Evolutionary conservation across 2,888 invertebrate genomes (phyloP).

Genomic region (Nymphalis polychloros): DNA sequence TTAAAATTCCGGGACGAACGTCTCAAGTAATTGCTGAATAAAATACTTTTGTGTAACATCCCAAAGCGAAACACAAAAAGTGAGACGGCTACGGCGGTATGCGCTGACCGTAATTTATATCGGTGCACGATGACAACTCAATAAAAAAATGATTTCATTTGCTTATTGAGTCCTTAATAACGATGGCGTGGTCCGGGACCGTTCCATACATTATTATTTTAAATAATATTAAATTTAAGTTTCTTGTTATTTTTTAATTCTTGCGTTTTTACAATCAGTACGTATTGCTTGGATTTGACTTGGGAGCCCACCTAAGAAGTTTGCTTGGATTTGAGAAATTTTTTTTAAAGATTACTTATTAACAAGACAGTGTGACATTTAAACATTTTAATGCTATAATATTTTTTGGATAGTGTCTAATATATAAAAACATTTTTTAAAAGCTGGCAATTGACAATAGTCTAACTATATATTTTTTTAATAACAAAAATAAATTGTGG

Average conservation of each 20-base stretch:
- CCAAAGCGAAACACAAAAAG: constrained; percentile 76
- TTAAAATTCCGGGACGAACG: constrained; percentile 77
- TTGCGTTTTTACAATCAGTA: constrained; percentile 42
- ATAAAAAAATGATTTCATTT: constrained; percentile 82
- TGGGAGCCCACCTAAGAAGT: constrained; percentile 69
- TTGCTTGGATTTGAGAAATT: background rate
- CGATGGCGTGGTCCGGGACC: constrained; percentile 64
- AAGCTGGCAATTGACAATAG: no score
- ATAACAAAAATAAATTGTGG: background rate
- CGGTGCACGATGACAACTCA: constrained; percentile 78
- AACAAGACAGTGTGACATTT: background rate
- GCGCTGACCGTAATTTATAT: constrained; percentile 76
- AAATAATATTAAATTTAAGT: constrained; percentile 69
- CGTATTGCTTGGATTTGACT: constrained; percentile 48
- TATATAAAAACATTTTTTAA: no score
- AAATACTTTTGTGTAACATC: constrained; percentile 79
- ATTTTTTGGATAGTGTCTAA: no score
- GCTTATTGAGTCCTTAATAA: constrained; percentile 81
- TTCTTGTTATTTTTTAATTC: constrained; percentile 48
- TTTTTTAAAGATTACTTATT: background rate
- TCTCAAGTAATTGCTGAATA: constrained; percentile 81
- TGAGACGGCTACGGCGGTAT: constrained; percentile 59
- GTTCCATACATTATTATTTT: constrained; percentile 66
- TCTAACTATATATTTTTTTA: no score
- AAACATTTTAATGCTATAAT: background rate